A percentile compares a stretch with the other conserved stretches of the same genome.
Conservation (phyloP, 2,113 vertebrate genomes). For the Tichodroma muraria region DNA sequence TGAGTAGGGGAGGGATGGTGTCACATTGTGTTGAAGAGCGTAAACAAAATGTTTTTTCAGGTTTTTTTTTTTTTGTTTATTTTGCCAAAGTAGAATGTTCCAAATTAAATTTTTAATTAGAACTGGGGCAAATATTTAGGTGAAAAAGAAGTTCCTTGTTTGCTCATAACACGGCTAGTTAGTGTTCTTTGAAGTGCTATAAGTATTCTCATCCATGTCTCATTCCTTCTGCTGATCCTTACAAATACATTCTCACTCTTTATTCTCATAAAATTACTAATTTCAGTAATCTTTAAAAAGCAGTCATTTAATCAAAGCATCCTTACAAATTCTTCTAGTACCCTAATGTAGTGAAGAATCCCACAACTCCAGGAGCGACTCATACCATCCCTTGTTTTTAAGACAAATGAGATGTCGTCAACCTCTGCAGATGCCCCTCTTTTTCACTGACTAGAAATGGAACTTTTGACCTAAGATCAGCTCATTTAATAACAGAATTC, state of each 20-base stretch:
- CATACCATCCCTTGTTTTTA: not conserved
- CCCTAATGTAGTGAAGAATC: not conserved
- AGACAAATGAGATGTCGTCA: not conserved
- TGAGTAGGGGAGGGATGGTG: conserved; percentile 16
- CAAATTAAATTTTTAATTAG: not conserved
- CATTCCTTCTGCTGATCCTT: not conserved
- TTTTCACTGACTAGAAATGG: not conserved
- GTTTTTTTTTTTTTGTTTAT: not conserved
- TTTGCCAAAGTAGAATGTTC: not conserved
- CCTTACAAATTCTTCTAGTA: not conserved
- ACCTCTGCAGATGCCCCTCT: not conserved
- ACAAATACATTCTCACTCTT: not conserved
- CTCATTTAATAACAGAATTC: not conserved
- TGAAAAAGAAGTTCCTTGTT: not conserved
- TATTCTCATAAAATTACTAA: not conserved
- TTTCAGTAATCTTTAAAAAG: not conserved
- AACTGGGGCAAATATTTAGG: not conserved
- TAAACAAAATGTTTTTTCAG: not conserved
- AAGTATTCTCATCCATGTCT: not conserved
- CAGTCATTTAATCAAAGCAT: not conserved
- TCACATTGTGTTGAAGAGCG: not conserved
- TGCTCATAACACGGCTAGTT: rapidly evolving
- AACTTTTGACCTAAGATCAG: not conserved
- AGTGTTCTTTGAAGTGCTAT: not conserved
- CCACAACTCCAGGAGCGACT: not conserved